A percentile compares a stretch with the other conserved stretches of the same genome.
phyloP scores from a whole-genome alignment of 2,113 vertebrate genomes.

The Pavo muticus region DNA sequence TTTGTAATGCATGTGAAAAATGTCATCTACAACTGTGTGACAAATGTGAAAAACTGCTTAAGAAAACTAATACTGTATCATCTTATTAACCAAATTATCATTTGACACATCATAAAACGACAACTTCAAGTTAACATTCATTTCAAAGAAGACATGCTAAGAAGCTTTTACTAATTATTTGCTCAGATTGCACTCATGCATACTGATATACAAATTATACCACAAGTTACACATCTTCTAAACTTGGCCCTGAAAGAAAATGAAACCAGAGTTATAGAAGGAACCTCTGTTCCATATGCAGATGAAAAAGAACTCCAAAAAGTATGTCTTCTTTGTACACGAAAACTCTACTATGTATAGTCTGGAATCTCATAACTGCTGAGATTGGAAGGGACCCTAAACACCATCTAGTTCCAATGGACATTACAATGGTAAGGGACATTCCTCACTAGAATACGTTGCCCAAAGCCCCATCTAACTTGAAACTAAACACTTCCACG shows the following conservation, averaged over 20 bases:
- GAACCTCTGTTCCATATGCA: not conserved
- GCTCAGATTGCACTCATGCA: not conserved
- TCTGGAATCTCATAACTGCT: not conserved
- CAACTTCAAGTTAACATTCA: not conserved
- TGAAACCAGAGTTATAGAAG: not conserved
- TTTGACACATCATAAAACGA: not conserved
- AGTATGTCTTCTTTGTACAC: not conserved
- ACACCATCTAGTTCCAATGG: not conserved
- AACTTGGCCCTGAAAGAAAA: not conserved
- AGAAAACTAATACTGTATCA: not conserved
- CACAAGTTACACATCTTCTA: not conserved
- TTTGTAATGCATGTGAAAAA: not conserved
- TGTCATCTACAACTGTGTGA: not conserved
- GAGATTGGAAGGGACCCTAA: not conserved
- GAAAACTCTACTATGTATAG: accelerated
- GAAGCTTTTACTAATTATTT: constrained; percentile 13
- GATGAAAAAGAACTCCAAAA: not conserved
- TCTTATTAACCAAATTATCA: constrained; percentile 31
- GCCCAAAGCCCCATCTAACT: not conserved
- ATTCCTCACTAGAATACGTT: not conserved
- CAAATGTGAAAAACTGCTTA: not conserved
- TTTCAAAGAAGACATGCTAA: not conserved
- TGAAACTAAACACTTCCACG: not conserved
- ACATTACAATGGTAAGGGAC: not conserved
- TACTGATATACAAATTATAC: not conserved